phyloP scores from a whole-genome alignment of 92 coral and sea anemone species.

The Porites cylindrica region DNA sequence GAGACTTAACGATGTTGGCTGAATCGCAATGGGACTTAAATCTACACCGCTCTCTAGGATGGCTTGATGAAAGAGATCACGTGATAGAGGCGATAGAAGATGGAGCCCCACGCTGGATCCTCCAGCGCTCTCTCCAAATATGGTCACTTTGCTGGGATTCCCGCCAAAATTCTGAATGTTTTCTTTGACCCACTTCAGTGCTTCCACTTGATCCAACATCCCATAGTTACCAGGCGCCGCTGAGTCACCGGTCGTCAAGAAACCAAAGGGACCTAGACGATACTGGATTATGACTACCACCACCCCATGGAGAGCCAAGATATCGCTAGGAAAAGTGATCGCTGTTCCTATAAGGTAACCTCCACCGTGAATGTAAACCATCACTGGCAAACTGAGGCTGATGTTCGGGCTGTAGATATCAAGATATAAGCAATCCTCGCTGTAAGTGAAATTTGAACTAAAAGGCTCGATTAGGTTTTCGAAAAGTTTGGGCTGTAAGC shows the following conservation, averaged over 20 bases:
- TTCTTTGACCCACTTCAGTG: slow-evolving; percentile 74
- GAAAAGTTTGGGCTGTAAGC: slow-evolving; percentile 22
- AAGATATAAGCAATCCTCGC: slow-evolving; percentile 58
- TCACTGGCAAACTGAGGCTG: slow-evolving; percentile 53
- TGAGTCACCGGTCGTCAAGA: slow-evolving; percentile 62
- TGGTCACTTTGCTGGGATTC: slow-evolving; percentile 79
- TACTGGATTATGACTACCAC: slow-evolving; percentile 64
- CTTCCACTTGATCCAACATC: slow-evolving; percentile 87
- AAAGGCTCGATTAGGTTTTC: not conserved
- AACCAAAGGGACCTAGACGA: slow-evolving; percentile 70
- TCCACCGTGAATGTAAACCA: slow-evolving; percentile 68
- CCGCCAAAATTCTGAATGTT: slow-evolving; percentile 79
- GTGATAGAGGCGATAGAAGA: slow-evolving; percentile 75
- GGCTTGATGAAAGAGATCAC: slow-evolving; percentile 64
- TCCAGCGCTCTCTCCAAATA: slow-evolving; percentile 89
- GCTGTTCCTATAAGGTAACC: slow-evolving; percentile 34
- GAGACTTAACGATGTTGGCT: not conserved
- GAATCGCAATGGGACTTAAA: slow-evolving; percentile 50
- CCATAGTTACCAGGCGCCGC: slow-evolving; percentile 76
- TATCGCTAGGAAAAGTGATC: slow-evolving; percentile 9
- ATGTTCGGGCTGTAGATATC: slow-evolving; percentile 45
- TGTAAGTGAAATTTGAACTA: slow-evolving; percentile 10
- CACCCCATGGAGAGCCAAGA: slow-evolving; percentile 63
- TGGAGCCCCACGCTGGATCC: slow-evolving; percentile 84
- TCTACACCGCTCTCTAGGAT: slow-evolving; percentile 77